These are phyloP conservation scores for Cataglyphis altisquamis DNA, from an alignment of 2,888 invertebrate genomes.

Conservation along the genomic window DNA sequence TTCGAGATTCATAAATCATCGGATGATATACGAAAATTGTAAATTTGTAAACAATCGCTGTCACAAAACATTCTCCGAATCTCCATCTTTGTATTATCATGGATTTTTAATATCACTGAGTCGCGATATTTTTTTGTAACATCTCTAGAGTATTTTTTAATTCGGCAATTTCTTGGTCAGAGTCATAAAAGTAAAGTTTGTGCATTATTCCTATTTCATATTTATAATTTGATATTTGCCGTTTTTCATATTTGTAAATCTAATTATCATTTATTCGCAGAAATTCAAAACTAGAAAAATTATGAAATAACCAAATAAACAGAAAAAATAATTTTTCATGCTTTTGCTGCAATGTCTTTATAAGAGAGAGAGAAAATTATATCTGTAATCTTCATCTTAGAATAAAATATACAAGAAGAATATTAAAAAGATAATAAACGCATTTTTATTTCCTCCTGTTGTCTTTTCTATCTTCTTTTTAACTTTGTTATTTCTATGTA, in stretches of 20 bases:
- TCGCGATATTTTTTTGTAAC: not conserved
- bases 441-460: not conserved
- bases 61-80: not conserved
- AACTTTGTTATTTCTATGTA: not conserved
- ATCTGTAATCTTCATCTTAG: not conserved
- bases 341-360: not conserved
- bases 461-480: not conserved
- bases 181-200: not conserved
- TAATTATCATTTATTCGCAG: not conserved
- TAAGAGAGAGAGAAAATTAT: not conserved
- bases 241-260: not conserved
- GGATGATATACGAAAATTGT: not conserved
- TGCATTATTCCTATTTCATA: not conserved
- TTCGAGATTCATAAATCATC: not conserved
- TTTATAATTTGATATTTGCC: not conserved
- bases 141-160: not conserved
- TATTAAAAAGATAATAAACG: not conserved
- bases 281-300: not conserved
- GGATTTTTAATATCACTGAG: not conserved
- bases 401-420: not conserved
- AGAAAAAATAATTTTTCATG: not conserved
- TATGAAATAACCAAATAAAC: not conserved
- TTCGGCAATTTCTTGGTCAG: not conserved
- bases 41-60: conserved; percentile 5
- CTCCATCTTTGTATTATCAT: not conserved